Conservation (phyloP, 1,140 invertebrate species). For the Hormaphis cornu region DNA sequence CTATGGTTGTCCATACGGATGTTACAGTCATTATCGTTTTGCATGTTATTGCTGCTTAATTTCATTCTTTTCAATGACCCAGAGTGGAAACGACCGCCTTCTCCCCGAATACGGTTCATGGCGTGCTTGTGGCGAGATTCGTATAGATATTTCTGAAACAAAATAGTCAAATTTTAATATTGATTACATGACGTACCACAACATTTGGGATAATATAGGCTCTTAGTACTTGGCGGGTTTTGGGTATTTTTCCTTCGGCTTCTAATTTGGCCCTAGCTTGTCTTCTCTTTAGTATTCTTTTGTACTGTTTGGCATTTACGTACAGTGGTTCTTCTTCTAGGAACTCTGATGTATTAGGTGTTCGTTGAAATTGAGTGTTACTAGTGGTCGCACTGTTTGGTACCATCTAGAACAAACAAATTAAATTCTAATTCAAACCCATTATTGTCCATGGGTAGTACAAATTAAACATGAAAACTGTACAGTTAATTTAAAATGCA, state of each 20-base stretch:
- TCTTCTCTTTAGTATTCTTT: slow-evolving; percentile 78
- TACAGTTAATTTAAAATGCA: too few species aligned
- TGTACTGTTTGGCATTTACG: slow-evolving; percentile 98
- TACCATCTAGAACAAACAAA: slow-evolving; percentile 28
- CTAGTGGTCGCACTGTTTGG: slow-evolving; percentile 9
- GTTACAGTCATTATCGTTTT: slow-evolving; percentile 21
- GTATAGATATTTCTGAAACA: slow-evolving; percentile 91
- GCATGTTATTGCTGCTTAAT: slow-evolving; percentile 3
- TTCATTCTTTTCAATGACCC: slow-evolving; percentile 52
- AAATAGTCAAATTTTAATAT: slow-evolving; percentile 23
- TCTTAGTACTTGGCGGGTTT: slow-evolving; percentile 71
- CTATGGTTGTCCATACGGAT: slow-evolving; percentile 23
- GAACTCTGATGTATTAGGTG: slow-evolving; percentile 60
- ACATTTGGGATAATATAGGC: too few species aligned
- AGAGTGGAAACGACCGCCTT: slow-evolving; percentile 91
- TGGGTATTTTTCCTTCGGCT: slow-evolving; percentile 88
- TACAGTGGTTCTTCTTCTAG: slow-evolving; percentile 90
- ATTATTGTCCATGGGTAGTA: background rate
- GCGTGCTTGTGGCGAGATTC: slow-evolving; percentile 95
- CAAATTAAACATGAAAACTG: background rate
- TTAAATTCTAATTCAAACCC: background rate
- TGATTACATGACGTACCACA: background rate
- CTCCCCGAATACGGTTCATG: slow-evolving; percentile 92
- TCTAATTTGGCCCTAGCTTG: slow-evolving; percentile 85
- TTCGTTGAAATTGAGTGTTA: slow-evolving; percentile 50